Evolutionary conservation across 2,888 invertebrate genomes (phyloP), one percentile per base, ranked within the genome.

Genomic region (Bugulina stolonifera): DNA sequence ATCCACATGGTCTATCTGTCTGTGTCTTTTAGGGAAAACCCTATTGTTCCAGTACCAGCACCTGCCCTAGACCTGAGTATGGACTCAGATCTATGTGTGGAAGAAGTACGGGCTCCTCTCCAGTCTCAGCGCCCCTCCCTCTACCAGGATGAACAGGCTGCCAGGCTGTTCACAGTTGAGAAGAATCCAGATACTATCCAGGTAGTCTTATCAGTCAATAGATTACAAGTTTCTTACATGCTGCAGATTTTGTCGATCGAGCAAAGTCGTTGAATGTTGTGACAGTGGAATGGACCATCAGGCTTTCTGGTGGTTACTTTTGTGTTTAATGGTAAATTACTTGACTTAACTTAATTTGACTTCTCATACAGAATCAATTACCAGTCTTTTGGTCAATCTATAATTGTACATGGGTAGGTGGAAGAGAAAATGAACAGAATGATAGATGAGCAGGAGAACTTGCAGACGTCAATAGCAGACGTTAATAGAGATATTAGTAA

Each of bases 11-110:
- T n/a, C n/a, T n/a, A n/a, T n/a, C n/a, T n/a, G n/a, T n/a, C n/a
- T n/a, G n/a, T 52, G 52, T 18, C 22, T 52, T 10, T 14, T 25
- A 57, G 57, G 57, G 57, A 57, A 25, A 25, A 64, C 2, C 32
- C 10, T 22, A 34, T 64, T 29, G 34, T 14, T 14, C 64, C 64
- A 25, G 25, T 10, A 27, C 64, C 34, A 27, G 22, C 64, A 10
- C 22, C 22, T 32, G 64, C 32, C 10, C n/a, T 64, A 18, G 64
- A 64, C 64, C 64, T 64, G 10, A 64, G 64, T 34, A 3, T 64
- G n/a, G 64, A 64, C 29, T 64, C 64, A 25, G 64, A 64, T 14
- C 64, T 25, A 5, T 64, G 32, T 32, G 14, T 64, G 32, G 64
- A 64, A n/a, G 64, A 64, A 3, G 34, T 32, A 2, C 27, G 10